A percentile compares a stretch with the other conserved stretches of the same genome.
Conservation (phyloP, 2,113 vertebrate species). For the Muntiacus muntjak region DNA sequence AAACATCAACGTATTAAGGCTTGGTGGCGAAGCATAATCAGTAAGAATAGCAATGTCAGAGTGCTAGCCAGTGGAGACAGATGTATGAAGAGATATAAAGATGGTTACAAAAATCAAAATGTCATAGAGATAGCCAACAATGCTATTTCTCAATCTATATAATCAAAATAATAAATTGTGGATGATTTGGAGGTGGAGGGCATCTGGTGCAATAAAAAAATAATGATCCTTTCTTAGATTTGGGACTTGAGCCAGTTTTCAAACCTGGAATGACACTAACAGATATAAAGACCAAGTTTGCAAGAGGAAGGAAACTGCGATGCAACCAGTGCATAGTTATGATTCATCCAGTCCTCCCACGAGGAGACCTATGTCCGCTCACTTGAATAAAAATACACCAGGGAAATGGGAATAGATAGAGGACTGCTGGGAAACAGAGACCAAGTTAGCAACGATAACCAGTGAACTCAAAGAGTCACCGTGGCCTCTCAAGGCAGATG, state of each 20-base stretch:
- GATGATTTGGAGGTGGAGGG: background rate
- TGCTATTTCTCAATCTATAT: constrained; percentile 35
- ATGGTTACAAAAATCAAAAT: constrained; percentile 22
- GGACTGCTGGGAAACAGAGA: background rate
- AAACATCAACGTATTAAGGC: background rate
- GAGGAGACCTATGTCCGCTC: background rate
- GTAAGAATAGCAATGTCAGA: constrained; percentile 21
- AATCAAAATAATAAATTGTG: constrained; percentile 55
- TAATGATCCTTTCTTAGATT: constrained; percentile 14
- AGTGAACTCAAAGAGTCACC: background rate
- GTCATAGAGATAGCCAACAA: background rate
- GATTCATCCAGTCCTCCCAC: background rate
- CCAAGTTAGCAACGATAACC: background rate
- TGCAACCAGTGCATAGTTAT: background rate
- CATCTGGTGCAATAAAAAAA: constrained; percentile 48
- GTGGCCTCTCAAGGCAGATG: background rate
- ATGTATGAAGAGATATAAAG: background rate
- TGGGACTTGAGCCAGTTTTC: constrained; percentile 21
- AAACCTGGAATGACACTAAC: background rate
- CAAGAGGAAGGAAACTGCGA: background rate
- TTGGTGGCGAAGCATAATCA: background rate
- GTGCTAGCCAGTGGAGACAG: background rate
- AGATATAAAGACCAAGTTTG: background rate
- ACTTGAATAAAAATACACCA: background rate
- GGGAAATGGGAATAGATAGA: background rate